A percentile compares a stretch with the other conserved stretches of the same genome.
phyloP scores from a whole-genome alignment of 2,797 vertebrate genomes.

The Rhabdophis nuchalis region DNA sequence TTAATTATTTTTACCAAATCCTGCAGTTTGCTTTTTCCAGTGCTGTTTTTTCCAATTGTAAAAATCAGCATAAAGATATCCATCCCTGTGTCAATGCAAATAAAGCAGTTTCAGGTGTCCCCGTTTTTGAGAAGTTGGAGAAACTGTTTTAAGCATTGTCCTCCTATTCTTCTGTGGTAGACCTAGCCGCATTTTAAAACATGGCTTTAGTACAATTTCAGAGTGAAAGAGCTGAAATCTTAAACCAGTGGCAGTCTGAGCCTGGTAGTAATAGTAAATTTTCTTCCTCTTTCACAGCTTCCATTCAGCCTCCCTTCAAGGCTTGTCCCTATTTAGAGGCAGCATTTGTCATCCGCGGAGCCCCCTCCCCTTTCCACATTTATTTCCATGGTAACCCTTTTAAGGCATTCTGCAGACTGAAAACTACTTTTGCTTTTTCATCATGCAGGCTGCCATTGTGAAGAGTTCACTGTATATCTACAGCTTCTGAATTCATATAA shows the following conservation, averaged over 20 bases:
- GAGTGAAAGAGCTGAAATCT: not conserved
- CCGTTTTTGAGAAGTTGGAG: not conserved
- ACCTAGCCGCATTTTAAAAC: not conserved
- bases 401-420: slow-evolving; percentile 83
- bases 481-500: slow-evolving; percentile 62
- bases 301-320: slow-evolving; percentile 18
- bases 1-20: not conserved
- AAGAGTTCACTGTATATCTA: slow-evolving; percentile 67
- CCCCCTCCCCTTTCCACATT: slow-evolving; percentile 70
- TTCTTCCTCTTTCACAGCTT: slow-evolving; percentile 10
- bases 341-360: slow-evolving; percentile 49
- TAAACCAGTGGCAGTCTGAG: slow-evolving; percentile 11
- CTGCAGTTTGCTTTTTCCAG: slow-evolving; percentile 21
- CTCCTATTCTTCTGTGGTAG: not conserved
- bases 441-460: slow-evolving; percentile 80
- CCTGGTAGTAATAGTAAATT: not conserved
- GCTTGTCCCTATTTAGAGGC: slow-evolving; percentile 37
- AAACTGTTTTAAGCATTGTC: rapidly evolving
- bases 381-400: slow-evolving; percentile 86
- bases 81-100: not conserved
- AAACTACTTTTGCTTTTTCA: slow-evolving; percentile 82
- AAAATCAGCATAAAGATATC: not conserved
- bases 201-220: not conserved
- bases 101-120: slow-evolving; percentile 29
- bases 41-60: slow-evolving; percentile 10